Evolutionary conservation across 1,140 invertebrate species (phyloP).

Genomic region (Heliothis subflexa): DNA sequence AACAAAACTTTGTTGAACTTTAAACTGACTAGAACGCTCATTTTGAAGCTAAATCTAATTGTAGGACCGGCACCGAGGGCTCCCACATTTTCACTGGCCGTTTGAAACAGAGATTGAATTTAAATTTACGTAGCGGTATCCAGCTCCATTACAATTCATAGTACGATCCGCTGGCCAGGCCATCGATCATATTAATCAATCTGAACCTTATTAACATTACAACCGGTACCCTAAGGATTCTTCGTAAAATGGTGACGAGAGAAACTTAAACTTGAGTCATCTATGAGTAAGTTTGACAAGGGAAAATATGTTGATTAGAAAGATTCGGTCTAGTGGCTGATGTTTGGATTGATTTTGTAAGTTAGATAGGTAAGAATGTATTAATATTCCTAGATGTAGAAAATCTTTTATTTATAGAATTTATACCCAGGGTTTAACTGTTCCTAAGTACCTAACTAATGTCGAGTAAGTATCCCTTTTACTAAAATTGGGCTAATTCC

Average conservation of each 20-base stretch:
- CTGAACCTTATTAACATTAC: conserved; percentile 36
- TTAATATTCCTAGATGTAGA: no score
- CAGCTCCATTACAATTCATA: conserved; percentile 74
- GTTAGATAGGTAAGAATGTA: no score
- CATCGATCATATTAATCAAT: conserved; percentile 79
- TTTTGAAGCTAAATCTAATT: conserved; percentile 79
- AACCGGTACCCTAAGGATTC: conserved; percentile 15
- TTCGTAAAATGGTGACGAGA: conserved; percentile 14
- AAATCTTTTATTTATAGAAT: no score
- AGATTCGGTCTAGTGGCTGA: not conserved
- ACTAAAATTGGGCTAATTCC: no score
- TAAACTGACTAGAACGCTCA: conserved; percentile 75
- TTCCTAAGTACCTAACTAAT: no score
- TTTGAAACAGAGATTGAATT: conserved; percentile 74
- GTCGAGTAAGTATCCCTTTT: no score
- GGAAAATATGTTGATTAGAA: not conserved
- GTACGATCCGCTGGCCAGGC: conserved; percentile 58
- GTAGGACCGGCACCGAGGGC: conserved; percentile 73
- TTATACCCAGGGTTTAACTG: no score
- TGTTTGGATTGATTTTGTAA: not conserved
- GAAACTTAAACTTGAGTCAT: conserved; percentile 36
- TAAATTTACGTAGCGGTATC: conserved; percentile 83
- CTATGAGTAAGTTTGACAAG: conserved; percentile 11
- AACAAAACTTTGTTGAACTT: conserved; percentile 72
- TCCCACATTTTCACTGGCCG: conserved; percentile 82